Base-by-base conservation (phyloP, 2,888 invertebrate species). In the Maniola hyperantus region DNA sequence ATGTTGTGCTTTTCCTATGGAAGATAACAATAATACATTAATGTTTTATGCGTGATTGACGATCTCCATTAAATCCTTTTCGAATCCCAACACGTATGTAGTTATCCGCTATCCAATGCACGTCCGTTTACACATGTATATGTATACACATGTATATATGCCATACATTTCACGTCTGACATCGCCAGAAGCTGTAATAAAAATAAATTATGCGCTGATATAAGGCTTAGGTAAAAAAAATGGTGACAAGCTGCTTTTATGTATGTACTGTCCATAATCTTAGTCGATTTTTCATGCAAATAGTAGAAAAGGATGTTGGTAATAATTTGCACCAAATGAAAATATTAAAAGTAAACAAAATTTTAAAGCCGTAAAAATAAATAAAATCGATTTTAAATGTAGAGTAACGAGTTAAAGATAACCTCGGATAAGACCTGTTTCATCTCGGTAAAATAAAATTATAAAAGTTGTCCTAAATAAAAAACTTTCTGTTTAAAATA, bases 121-220 rank as follows among this genome's bases (percentile, higher is more conserved):
- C 78, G 78, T 81, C 64, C 81, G 77, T 82, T 81, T 82, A 82
- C 73, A 80, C 79, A 15, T 15, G 6, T 46, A 7, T 46, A 15
- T n/a, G n/a, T 13, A 15, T 33, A 34, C 8, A 36, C 34, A 15
- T 34, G 34, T 54, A 10, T 54, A 34, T 36, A 60, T 50, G 76
- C 77, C 81, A 79, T 80, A 85, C 81, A 83, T 83, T 83, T 85
- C 80, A 83, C 78, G 76, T 82, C 80, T 83, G 84, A 85, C 83
- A 81, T 73, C 74, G 83, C 84, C 77, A 75, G 73, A 71, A 74
- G 73, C 73, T 76, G 76, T 81, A 76, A 87, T 87, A 87, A 85
- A 86, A 58, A 58, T 58, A 59, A 48, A 59, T 86, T 85, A 79
- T 82, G 79, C 75, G 78, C 79, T 83, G 82, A 83, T 85, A 86